A percentile compares a stretch with the other conserved stretches of the same genome.
phyloP scores from a whole-genome alignment of 2,888 invertebrate species.

The Cheilosia vernalis region DNA sequence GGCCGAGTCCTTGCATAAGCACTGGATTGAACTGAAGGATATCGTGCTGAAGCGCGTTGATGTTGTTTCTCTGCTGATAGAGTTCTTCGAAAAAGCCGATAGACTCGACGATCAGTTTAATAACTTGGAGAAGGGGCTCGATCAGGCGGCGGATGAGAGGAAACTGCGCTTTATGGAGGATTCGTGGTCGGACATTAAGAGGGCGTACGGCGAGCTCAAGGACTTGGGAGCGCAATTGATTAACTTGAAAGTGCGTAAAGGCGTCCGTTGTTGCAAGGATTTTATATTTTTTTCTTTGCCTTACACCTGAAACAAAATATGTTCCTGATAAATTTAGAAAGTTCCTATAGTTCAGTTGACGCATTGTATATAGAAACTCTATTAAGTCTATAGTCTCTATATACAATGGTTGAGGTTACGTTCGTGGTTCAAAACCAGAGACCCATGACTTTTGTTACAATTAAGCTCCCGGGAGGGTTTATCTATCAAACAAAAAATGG shows the following conservation, averaged over 20 bases:
- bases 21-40: constrained; percentile 87
- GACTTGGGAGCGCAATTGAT: constrained; percentile 88
- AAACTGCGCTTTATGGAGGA: constrained; percentile 83
- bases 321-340: no score
- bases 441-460: no score
- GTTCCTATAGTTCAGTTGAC: no score
- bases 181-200: constrained; percentile 86
- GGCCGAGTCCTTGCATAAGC: constrained; percentile 86
- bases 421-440: no score
- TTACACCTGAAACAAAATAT: no score
- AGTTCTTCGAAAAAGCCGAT: constrained; percentile 89
- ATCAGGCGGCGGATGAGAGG: constrained; percentile 85
- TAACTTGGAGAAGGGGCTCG: constrained; percentile 86
- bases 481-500: no score
- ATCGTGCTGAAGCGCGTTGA: constrained; percentile 87
- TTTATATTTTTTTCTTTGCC: not conserved
- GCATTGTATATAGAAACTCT: no score
- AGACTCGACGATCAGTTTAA: constrained; percentile 88
- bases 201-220: constrained; percentile 87
- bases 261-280: no score
- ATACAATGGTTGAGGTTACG: no score
- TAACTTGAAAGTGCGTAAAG: constrained; percentile 83
- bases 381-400: no score
- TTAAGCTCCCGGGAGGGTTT: no score
- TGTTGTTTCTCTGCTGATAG: constrained; percentile 87